These are phyloP conservation scores for Mastomys natalensis DNA, from an alignment of 2,113 vertebrate species.

Conservation along the genomic window DNA sequence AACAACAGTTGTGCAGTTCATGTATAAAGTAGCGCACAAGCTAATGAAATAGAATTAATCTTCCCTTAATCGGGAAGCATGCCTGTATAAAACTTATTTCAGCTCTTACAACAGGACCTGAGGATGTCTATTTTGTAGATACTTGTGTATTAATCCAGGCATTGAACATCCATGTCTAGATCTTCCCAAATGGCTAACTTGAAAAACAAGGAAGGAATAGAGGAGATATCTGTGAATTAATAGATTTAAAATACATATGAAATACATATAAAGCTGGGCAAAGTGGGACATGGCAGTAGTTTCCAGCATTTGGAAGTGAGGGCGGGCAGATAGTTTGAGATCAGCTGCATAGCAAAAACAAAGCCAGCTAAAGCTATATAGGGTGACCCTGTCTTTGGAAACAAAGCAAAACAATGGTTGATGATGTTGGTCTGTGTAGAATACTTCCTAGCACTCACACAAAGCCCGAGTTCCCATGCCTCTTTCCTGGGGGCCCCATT, in stretches of 20 bases:
- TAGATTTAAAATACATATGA: background rate
- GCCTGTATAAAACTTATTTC: background rate
- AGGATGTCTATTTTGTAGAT: constrained; percentile 30
- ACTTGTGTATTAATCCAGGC: constrained; percentile 38
- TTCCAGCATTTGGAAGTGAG: background rate
- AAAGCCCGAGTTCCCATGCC: background rate
- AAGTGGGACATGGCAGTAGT: background rate
- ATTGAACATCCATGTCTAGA: background rate
- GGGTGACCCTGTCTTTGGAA: background rate
- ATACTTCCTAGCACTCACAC: background rate
- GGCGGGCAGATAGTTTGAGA: background rate
- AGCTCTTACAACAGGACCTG: background rate
- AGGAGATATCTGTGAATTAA: background rate
- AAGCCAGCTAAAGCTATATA: background rate
- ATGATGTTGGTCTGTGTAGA: background rate
- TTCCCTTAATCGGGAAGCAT: background rate
- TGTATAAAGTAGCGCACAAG: background rate
- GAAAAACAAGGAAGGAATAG: background rate
- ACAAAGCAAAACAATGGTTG: background rate
- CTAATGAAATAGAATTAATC: background rate
- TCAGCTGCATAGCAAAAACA: background rate
- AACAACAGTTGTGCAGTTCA: constrained; percentile 20
- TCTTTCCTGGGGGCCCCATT: constrained; percentile 8
- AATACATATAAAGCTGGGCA: background rate
- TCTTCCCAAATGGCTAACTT: background rate